These are phyloP conservation scores for Apaloderma vittatum DNA, from an alignment of 2,113 vertebrate species.

Conservation along the genomic window DNA sequence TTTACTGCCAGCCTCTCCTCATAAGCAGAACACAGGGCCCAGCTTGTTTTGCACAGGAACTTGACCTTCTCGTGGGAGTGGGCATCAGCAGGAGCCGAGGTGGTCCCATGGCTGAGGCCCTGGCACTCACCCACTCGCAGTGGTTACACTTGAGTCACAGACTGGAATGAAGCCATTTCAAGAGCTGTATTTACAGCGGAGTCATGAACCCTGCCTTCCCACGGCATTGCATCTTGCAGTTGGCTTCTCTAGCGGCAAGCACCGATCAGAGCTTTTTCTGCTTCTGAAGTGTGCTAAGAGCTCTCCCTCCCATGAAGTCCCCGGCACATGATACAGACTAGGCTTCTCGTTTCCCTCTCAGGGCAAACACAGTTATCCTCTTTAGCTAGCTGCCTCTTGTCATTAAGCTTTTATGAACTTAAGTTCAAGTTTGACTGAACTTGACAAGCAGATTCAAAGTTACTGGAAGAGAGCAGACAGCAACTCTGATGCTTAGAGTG, in stretches of 20 bases:
- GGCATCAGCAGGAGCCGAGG: rapidly evolving
- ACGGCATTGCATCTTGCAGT: rapidly evolving
- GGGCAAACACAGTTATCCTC: neutral
- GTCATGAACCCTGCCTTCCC: neutral
- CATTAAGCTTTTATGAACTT: neutral
- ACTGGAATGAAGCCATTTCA: neutral
- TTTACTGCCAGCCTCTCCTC: neutral
- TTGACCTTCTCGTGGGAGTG: rapidly evolving
- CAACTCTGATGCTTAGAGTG: rapidly evolving
- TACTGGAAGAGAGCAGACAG: neutral
- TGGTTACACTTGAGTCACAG: rapidly evolving
- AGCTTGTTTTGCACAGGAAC: neutral
- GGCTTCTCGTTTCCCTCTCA: neutral
- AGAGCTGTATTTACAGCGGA: neutral
- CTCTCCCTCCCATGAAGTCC: neutral
- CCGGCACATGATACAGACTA: rapidly evolving
- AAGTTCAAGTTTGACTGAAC: neutral
- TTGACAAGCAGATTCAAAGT: neutral
- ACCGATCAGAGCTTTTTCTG: neutral
- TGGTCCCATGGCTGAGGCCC: rapidly evolving
- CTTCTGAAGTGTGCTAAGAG: neutral
- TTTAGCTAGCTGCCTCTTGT: neutral
- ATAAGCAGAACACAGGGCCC: rapidly evolving
- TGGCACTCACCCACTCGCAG: rapidly evolving
- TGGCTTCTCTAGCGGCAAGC: neutral